Base-by-base conservation (phyloP, 2,888 invertebrate species). In the Empis stercorea region DNA sequence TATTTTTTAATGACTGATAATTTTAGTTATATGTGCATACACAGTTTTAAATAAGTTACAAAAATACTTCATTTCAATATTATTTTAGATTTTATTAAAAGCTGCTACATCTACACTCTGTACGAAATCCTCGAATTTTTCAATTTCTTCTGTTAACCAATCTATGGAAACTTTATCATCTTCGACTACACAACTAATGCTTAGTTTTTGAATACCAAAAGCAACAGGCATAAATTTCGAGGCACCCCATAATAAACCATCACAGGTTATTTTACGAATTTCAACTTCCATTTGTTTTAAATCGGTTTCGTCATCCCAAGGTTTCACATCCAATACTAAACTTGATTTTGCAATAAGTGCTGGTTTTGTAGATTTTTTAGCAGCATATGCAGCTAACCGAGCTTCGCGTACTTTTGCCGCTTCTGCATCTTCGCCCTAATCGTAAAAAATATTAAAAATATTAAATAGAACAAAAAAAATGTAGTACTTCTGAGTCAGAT, bases 41-140 rank as follows among this genome's bases (percentile, higher is more conserved):
- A n/a, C n/a, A n/a, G n/a, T n/a, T n/a, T n/a, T n/a, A 27, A 27
- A 27, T 27, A 27, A 7, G 4, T 27, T 6, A 7, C 7, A 27
- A 27, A 27, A 27, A 6, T 27, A 27, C 4, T 7, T 6, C 9
- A 7, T 9, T 27, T 27, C 9, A 34, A 7, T 4, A 13, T 13
- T 34, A 13, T 34, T 34, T 34, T 34, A 34, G 3, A 34, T 34
- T 34, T 34, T 93, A 71, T 94, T 93, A 71, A 96, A 96, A 52
- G 94, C 93, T 52, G 91, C 93, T 61, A 95, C 87, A 65, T 94
- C 94, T 45, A 93, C 86, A 63, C 89, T 89, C 74, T 94, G 93
- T 43, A 84, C 88, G 66, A 73, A 83, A 59, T 93, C 91, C 71
- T 92, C 88, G 59, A 80, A 71, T 57, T 78, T 82, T 61, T 87